Conservation (phyloP, 2,113 vertebrate species). For the Dasyurus viverrinus region DNA sequence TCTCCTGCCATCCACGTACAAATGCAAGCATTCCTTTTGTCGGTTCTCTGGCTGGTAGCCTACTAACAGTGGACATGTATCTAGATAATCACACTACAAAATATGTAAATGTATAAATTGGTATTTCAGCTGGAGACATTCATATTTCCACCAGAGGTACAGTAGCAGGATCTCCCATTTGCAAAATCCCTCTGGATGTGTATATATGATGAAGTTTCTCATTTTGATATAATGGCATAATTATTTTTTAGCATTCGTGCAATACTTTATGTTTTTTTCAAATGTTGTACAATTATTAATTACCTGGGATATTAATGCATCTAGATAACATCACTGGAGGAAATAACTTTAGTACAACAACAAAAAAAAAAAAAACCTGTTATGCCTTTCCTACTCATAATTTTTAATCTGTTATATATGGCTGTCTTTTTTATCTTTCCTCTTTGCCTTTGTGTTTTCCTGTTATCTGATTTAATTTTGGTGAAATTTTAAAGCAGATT, state of each 20-base stretch:
- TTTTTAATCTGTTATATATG: constrained; percentile 15
- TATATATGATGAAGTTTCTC: rapidly evolving
- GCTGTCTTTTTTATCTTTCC: constrained; percentile 28
- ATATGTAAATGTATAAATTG: neutral
- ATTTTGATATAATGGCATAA: neutral
- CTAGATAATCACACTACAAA: neutral
- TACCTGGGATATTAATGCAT: constrained; percentile 7
- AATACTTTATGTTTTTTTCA: constrained; percentile 10
- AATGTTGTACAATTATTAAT: constrained; percentile 40
- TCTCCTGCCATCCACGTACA: neutral
- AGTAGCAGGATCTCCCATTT: neutral
- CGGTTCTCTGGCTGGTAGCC: neutral
- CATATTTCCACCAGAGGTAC: neutral
- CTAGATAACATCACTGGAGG: neutral
- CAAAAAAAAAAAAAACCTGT: rapidly evolving
- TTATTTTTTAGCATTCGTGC: neutral
- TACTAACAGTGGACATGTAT: neutral
- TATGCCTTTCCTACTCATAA: neutral
- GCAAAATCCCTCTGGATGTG: neutral
- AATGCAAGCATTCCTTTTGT: neutral
- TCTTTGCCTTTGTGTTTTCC: neutral
- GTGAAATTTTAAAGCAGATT: constrained; percentile 11
- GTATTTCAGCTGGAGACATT: neutral
- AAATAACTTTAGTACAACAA: neutral
- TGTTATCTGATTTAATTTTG: neutral